Conservation (phyloP, 2,888 invertebrate genomes). For the Caenorhabditis becei region DNA sequence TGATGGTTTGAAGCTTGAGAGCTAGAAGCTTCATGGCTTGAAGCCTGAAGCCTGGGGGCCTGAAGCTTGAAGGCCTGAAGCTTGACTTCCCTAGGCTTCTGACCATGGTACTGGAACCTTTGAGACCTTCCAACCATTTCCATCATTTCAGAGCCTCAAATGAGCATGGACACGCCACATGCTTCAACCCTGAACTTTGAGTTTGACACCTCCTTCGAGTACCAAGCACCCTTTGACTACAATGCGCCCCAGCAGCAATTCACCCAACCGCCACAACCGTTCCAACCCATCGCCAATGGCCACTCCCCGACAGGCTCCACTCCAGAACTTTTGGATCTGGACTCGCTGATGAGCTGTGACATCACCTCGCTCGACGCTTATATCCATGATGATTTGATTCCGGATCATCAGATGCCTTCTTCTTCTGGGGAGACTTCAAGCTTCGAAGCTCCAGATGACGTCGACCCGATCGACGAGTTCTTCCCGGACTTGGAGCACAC, state of each 20-base stretch:
- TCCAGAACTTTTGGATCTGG: conserved; percentile 56
- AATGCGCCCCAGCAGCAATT: neutral
- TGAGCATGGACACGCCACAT: conserved; percentile 22
- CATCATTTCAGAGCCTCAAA: conserved; percentile 16
- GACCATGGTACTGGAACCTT: too few species aligned
- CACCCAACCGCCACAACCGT: neutral
- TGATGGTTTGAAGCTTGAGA: too few species aligned
- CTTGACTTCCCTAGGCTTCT: too few species aligned
- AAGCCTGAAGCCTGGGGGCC: too few species aligned
- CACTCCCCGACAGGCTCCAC: conserved; percentile 18
- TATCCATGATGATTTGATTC: conserved; percentile 54
- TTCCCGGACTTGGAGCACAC: conserved; percentile 62
- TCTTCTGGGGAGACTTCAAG: neutral
- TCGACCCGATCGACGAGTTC: conserved; percentile 65
- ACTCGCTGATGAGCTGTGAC: conserved; percentile 64
- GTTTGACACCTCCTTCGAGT: neutral
- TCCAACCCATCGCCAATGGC: conserved; percentile 2
- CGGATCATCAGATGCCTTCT: conserved; percentile 7
- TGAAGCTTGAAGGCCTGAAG: too few species aligned
- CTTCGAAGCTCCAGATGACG: too few species aligned
- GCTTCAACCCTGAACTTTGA: neutral
- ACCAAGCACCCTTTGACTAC: neutral
- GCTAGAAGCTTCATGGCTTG: too few species aligned
- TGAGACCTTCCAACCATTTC: too few species aligned
- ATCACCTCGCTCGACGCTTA: conserved; percentile 67